Base-by-base conservation (phyloP, 2,113 vertebrate genomes). In the Solea senegalensis region DNA sequence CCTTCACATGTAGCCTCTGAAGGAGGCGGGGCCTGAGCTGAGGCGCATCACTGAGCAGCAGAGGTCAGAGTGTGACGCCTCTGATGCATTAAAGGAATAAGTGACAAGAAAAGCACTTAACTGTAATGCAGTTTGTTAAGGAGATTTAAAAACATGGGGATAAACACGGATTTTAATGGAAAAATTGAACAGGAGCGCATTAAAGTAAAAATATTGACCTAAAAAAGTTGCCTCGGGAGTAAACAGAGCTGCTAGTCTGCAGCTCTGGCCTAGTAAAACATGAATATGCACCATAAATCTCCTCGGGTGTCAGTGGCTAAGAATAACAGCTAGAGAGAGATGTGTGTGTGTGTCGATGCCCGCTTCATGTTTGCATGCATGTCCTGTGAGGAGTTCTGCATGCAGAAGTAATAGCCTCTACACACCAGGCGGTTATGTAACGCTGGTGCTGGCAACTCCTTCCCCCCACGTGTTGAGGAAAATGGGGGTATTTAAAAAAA, bases 351-450 rank as follows among this genome's bases (percentile, higher is more conserved):
- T 55, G 45, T 2, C 0, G 0, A 48, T 16, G 9, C 49, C 55
- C 2, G 9, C 44, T 44, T 65, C 28, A 27, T 65, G 68, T 82
- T 72, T 72, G 79, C 54, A 50, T 69, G 65, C 61, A 56, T 15
- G 75, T 74, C 65, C 72, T 61, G 75, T 57, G 48, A 54, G 58
- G 43, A 78, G 69, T 63, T 26, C n/a, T 64, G 77, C 65, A 86
- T 77, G 80, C 88, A 85, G 75, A 87, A 78, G 34, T 69, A 61
- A 84, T 69, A 3, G 72, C 58, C 70, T 69, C 72, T 83, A 48
- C 68, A 51, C 65, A 53, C 34, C 34, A 64, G 76, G 46, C 5
- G 0, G 74, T 93, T 92, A 86, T 27, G 49, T 76, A 92, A 91
- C 6, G 43, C 75, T 76, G 51, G 52, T 21, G 63, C 53, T 0